Conservation (phyloP, 2,113 vertebrate species). For the Poecile atricapillus region DNA sequence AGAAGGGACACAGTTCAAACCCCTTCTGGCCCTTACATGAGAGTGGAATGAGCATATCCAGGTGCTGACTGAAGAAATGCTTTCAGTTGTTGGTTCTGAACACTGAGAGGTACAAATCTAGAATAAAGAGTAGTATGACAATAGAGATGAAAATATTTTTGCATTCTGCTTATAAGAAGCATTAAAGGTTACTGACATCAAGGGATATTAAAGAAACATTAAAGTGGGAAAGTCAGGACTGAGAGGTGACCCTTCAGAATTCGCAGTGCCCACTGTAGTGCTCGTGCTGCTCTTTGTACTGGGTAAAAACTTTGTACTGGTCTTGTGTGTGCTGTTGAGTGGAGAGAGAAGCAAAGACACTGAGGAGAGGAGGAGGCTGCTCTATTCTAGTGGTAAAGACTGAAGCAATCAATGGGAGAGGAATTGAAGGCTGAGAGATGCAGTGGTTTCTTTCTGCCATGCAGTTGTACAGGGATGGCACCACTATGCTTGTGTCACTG, state of each 20-base stretch:
- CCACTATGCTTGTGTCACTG: background rate
- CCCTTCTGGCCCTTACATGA: background rate
- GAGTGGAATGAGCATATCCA: background rate
- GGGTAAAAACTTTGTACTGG: background rate
- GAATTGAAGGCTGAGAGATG: background rate
- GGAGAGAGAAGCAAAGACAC: background rate
- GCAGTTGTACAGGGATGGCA: background rate
- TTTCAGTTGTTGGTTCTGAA: background rate
- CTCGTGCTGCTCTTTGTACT: accelerated
- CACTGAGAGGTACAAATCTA: background rate
- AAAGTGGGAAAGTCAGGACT: background rate
- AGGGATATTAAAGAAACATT: background rate
- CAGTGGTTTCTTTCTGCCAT: background rate
- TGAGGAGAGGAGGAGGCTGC: background rate
- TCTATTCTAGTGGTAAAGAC: background rate
- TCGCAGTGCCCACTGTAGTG: background rate
- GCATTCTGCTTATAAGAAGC: background rate
- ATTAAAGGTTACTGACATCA: background rate
- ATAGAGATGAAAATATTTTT: background rate
- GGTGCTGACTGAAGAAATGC: background rate
- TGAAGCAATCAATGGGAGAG: background rate
- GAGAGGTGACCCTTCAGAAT: background rate
- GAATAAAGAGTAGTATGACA: background rate
- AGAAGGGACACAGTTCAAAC: background rate
- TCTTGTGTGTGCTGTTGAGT: background rate